Base-by-base conservation (phyloP, 2,797 vertebrate genomes). In the Muscicapa comitata region DNA sequence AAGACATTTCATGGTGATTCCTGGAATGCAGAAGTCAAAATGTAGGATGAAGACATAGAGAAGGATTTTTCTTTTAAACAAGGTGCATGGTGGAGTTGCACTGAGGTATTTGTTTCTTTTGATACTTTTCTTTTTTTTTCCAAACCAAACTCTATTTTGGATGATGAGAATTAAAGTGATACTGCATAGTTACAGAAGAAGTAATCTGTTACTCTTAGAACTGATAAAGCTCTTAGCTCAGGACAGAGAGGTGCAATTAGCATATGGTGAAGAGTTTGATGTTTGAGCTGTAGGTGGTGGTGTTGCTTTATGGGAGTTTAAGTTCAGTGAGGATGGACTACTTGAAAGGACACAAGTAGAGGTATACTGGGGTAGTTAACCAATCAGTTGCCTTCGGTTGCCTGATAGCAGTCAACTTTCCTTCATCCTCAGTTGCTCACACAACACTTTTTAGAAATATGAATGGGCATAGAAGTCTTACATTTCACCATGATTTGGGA, bases 261-360 rank as follows among this genome's bases (percentile, higher is more conserved):
- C 66, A 53, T 48, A 75, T 43, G 66, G 54, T 73, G 78, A 80
- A 82, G 87, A 82, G 53, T 95, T 88, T 96, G 80, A 66, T 91
- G 24, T 96, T 86, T 96, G 92, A 94, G 86, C 94, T 97, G 95
- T 97, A 97, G 95, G 88, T 97, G 96, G 96, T 96, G 83, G 70
- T 96, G 89, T 96, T 97, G 96, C 89, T 90, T 96, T 96, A 54
- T 92, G 70, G 87, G 90, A 96, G 33, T 61, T 86, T 17, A 90
- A 66, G 40, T 92, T 94, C 78, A 62, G 10, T 62, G 68, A 65
- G 51, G 61, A 33, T 54, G 35, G 47, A 66, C 72, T 59, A n/a
- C 58, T 29, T 72, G 59, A 72, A 80, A 63, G 57, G 54, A 61
- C 42, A 29, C 35, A 74, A 86, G 42, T 7, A 55, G 50, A 59